Evolutionary conservation across 2,888 invertebrate species (phyloP).

Genomic region (Gandaritis pyraliata): DNA sequence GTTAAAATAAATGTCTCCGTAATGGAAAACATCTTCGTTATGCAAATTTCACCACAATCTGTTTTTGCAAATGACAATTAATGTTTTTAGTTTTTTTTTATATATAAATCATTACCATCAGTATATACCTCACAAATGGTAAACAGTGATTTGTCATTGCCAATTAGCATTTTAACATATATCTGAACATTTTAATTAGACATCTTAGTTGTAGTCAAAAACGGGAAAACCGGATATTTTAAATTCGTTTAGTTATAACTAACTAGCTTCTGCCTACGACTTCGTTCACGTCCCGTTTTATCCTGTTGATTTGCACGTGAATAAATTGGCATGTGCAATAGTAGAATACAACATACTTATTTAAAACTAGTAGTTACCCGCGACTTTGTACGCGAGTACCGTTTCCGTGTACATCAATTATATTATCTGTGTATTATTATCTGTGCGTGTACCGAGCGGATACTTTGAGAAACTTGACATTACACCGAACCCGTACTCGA

Average conservation of each 20-base stretch:
- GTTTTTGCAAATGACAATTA: neutral
- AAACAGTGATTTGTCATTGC: constrained; percentile 23
- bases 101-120: neutral
- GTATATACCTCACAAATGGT: neutral
- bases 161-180: constrained; percentile 22
- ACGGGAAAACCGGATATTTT: neutral
- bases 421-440: too few species aligned
- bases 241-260: neutral
- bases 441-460: too few species aligned
- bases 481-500: too few species aligned
- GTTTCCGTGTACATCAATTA: too few species aligned
- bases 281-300: too few species aligned
- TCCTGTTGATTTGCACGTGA: too few species aligned
- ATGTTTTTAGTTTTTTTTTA: neutral
- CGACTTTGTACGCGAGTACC: too few species aligned
- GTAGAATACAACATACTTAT: too few species aligned
- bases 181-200: constrained; percentile 28
- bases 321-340: too few species aligned
- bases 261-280: too few species aligned
- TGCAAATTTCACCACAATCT: neutral
- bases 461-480: too few species aligned
- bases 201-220: constrained; percentile 10
- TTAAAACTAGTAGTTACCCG: too few species aligned
- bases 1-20: neutral
- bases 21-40: neutral